Percentiles rank a stretch among this genome's conserved stretches.
Evolutionary conservation across 2,888 invertebrate genomes (phyloP).

Genomic region (Maniola hyperantus): DNA sequence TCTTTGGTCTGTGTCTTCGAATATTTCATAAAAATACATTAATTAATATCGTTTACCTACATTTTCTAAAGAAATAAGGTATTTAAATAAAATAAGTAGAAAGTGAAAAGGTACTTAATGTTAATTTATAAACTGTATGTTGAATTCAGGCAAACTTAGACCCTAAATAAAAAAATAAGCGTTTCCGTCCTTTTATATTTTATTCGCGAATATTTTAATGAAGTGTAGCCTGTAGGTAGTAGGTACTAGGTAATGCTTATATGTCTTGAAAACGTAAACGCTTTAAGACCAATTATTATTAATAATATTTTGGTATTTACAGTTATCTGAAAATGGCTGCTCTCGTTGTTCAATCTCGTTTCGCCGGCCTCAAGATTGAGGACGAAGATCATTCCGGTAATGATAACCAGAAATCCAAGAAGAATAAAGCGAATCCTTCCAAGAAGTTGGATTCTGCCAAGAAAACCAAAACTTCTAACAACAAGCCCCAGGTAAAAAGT

Average conservation of each 20-base stretch:
- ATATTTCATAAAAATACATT: too few species aligned
- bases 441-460: conserved; percentile 67
- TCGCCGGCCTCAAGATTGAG: conserved; percentile 88
- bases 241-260: too few species aligned
- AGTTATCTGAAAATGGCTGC: conserved; percentile 79
- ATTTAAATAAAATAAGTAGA: neutral
- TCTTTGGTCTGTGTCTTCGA: too few species aligned
- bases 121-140: neutral
- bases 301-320: neutral
- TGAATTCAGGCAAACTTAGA: neutral
- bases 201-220: too few species aligned
- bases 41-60: too few species aligned
- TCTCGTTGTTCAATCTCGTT: conserved; percentile 87
- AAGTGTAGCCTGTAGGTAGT: too few species aligned
- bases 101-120: neutral
- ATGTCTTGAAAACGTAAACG: neutral
- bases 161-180: neutral
- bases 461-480: conserved; percentile 54
- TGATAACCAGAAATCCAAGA: conserved; percentile 67
- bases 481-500: conserved; percentile 57
- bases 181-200: too few species aligned
- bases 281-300: neutral
- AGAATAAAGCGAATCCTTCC: conserved; percentile 61
- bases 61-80: neutral
- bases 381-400: conserved; percentile 83